Conservation (phyloP, 2,113 vertebrate genomes). For the Helogale parvula region DNA sequence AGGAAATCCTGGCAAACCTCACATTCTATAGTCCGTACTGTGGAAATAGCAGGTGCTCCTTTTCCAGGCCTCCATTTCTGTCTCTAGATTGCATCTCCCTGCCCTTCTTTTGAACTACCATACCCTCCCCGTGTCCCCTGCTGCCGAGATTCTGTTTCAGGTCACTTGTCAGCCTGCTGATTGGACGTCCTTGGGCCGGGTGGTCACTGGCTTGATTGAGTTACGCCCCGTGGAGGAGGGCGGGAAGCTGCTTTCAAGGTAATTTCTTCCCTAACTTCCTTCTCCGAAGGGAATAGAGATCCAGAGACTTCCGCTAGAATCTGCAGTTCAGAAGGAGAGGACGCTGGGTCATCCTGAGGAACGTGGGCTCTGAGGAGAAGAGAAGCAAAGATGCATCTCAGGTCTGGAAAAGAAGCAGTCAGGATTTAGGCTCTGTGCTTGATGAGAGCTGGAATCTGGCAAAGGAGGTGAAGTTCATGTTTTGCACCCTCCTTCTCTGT, state of each 20-base stretch:
- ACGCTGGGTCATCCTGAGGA: background rate
- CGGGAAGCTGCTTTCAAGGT: background rate
- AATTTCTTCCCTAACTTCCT: background rate
- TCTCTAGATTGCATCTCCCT: background rate
- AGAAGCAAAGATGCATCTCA: background rate
- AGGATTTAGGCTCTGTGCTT: background rate
- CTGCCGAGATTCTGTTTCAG: background rate
- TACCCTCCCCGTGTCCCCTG: background rate
- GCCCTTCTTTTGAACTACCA: background rate
- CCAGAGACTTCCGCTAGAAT: background rate
- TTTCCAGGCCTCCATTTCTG: background rate
- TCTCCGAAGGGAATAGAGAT: background rate
- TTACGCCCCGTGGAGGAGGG: background rate
- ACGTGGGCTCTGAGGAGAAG: background rate
- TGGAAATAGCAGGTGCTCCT: background rate
- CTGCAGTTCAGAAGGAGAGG: background rate
- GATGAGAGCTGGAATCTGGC: background rate
- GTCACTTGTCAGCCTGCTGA: background rate
- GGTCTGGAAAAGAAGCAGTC: background rate
- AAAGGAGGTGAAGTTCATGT: background rate
- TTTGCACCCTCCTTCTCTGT: fast-evolving
- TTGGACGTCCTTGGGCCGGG: background rate
- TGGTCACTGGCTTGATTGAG: background rate
- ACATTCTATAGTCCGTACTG: fast-evolving
- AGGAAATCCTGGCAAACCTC: background rate